phyloP scores from a whole-genome alignment of 2,888 invertebrate species.

The Acronicta alni region DNA sequence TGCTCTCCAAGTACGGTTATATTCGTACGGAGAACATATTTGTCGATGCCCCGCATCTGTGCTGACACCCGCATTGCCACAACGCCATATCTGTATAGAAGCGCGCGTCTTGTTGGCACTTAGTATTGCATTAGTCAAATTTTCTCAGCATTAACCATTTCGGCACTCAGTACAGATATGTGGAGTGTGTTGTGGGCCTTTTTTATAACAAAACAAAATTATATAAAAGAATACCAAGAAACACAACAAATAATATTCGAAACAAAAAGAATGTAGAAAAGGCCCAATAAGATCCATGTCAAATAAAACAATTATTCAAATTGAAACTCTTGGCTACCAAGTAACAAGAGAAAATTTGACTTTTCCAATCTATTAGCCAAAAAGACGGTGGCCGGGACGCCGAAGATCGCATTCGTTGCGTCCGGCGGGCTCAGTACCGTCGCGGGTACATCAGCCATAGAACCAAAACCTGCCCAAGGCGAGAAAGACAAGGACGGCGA shows the following conservation, averaged over 20 bases:
- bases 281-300: slow-evolving; percentile 52
- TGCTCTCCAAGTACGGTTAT: slow-evolving; percentile 64
- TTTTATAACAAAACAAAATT: slow-evolving; percentile 60
- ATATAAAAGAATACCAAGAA: slow-evolving; percentile 7
- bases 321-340: slow-evolving; percentile 13
- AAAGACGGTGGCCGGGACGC: slow-evolving; percentile 90
- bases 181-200: slow-evolving; percentile 76
- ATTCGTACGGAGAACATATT: slow-evolving; percentile 70
- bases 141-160: slow-evolving; percentile 70
- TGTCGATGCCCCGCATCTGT: slow-evolving; percentile 63
- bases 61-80: slow-evolving; percentile 75
- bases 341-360: slow-evolving; percentile 80
- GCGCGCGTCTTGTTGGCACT: slow-evolving; percentile 74
- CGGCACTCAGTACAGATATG: slow-evolving; percentile 84
- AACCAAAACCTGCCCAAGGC: slow-evolving; percentile 56
- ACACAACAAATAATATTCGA: not conserved
- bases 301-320: slow-evolving; percentile 15
- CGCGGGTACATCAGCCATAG: slow-evolving; percentile 58
- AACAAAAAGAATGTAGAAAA: slow-evolving; percentile 59
- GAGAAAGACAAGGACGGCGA: slow-evolving; percentile 73
- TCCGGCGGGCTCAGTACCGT: slow-evolving; percentile 93
- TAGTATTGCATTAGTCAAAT: slow-evolving; percentile 80
- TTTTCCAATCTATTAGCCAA: slow-evolving; percentile 80
- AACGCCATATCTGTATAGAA: slow-evolving; percentile 84
- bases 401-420: slow-evolving; percentile 96